These are phyloP conservation scores for Agapornis canus DNA, from an alignment of 2,797 vertebrate genomes.

Conservation along the genomic window DNA sequence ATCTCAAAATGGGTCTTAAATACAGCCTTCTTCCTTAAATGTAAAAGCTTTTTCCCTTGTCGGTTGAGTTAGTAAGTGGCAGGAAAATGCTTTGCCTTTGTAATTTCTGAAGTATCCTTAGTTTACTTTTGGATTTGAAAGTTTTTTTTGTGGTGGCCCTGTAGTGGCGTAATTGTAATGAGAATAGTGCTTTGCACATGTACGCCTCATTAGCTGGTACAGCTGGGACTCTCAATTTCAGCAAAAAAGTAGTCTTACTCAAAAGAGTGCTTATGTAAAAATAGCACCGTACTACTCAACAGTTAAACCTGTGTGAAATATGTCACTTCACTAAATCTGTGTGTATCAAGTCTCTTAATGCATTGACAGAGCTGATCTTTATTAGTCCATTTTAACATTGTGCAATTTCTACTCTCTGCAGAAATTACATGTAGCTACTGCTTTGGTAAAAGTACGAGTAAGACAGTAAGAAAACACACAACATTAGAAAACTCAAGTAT, in stretches of 20 bases:
- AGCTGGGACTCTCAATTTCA: constrained; percentile 32
- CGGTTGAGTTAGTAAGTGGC: not conserved
- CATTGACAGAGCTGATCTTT: not conserved
- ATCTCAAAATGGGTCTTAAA: not conserved
- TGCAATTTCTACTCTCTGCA: not conserved
- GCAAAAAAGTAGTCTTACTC: not conserved
- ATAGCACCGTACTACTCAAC: not conserved
- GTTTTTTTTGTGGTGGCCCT: not conserved
- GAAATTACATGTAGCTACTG: not conserved
- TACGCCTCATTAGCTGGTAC: not conserved
- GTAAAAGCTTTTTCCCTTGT: not conserved
- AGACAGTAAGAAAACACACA: not conserved
- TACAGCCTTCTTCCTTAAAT: not conserved
- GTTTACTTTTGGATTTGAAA: not conserved
- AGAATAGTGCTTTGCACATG: not conserved
- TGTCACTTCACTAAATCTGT: not conserved
- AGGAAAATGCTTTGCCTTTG: not conserved
- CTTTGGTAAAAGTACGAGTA: not conserved
- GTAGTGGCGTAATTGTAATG: not conserved
- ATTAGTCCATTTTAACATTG: not conserved
- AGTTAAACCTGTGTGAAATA: not conserved
- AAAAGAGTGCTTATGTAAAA: not conserved
- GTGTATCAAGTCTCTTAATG: not conserved
- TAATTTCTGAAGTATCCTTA: not conserved
- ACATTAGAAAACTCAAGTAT: not conserved